Conservation (phyloP, 2,797 vertebrate genomes). For the Coendou prehensilis region DNA sequence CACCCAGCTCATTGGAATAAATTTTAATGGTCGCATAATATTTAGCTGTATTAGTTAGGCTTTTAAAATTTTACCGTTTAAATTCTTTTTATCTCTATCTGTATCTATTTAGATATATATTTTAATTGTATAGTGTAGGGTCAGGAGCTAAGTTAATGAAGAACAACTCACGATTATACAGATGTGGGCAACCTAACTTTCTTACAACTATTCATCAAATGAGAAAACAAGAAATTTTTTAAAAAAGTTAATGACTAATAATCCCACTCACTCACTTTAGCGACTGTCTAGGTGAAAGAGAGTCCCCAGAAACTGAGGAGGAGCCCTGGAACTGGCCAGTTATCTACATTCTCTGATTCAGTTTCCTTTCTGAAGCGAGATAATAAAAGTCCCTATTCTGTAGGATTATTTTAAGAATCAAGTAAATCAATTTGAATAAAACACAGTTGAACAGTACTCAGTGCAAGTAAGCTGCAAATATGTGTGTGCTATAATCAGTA, state of each 20-base stretch:
- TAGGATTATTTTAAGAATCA: not conserved
- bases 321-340: not conserved
- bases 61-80: conserved; percentile 5
- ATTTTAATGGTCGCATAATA: conserved; percentile 12
- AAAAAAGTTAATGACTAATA: not conserved
- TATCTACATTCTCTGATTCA: not conserved
- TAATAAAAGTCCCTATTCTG: not conserved
- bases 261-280: not conserved
- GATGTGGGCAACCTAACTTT: not conserved
- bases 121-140: not conserved
- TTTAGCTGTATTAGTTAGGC: conserved; percentile 41
- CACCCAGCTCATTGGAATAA: not conserved
- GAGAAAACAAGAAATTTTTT: not conserved
- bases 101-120: not conserved
- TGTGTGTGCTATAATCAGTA: not conserved
- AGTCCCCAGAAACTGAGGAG: not conserved
- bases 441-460: not conserved
- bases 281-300: not conserved
- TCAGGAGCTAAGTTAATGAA: conserved; percentile 21
- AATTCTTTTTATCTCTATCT: not conserved
- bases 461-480: not conserved
- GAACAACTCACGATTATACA: not conserved
- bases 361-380: conserved; percentile 35
- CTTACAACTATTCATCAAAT: not conserved
- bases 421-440: not conserved